phyloP scores from a whole-genome alignment of 2,888 invertebrate genomes.

The Drosophila paucipuncta region DNA sequence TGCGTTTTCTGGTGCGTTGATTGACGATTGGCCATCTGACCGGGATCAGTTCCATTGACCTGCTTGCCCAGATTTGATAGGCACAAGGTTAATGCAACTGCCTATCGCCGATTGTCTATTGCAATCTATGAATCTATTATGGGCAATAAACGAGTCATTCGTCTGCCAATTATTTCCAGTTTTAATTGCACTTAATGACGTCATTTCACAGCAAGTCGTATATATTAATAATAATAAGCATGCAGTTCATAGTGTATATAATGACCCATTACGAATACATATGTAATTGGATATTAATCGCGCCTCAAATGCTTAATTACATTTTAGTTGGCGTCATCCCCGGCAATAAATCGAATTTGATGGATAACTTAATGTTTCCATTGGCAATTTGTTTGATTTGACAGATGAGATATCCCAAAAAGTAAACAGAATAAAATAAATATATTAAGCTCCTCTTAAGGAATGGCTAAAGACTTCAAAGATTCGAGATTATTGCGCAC shows the following conservation, averaged over 20 bases:
- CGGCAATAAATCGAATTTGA: background rate
- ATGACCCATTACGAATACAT: constrained; percentile 14
- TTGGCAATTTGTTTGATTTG: background rate
- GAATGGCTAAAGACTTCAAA: background rate
- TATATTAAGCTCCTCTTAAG: background rate
- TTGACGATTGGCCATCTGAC: background rate
- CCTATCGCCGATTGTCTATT: constrained; percentile 8
- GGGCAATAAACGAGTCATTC: background rate
- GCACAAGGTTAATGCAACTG: constrained; percentile 23
- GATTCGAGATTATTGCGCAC: background rate
- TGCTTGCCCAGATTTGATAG: constrained; percentile 6
- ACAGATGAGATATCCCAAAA: background rate
- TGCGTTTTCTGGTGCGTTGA: background rate
- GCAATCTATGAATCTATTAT: constrained; percentile 19
- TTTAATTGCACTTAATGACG: constrained; percentile 51
- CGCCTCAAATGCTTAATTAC: background rate
- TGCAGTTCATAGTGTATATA: constrained; percentile 14
- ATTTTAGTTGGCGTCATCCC: constrained; percentile 2
- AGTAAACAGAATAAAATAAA: background rate
- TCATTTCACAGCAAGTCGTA: constrained; percentile 19
- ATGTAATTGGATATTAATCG: constrained; percentile 11
- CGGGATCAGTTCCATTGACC: constrained; percentile 17
- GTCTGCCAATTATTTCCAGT: constrained; percentile 22
- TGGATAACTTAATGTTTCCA: background rate
- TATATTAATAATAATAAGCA: constrained; percentile 10